Base-by-base conservation (phyloP, 2,797 vertebrate species). In the Adelosebastes latens region DNA sequence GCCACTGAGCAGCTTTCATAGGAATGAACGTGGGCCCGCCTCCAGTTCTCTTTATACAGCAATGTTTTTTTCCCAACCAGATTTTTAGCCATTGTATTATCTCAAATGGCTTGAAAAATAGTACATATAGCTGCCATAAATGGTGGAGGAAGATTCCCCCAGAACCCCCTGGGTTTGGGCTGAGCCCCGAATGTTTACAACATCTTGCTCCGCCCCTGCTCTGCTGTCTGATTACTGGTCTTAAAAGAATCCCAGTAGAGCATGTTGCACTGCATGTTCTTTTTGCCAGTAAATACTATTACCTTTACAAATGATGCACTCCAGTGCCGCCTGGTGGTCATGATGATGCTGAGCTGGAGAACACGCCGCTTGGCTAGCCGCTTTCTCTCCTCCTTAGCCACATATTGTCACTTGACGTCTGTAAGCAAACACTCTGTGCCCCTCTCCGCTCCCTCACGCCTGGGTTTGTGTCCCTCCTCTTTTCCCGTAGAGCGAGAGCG, bases 401-500 rank as follows among this genome's bases (percentile, higher is more conserved):
- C 61, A 76, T n/a, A 67, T 64, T 72, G 81, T 39, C 78, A 78
- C 68, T 64, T 70, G 32, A 81, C 13, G 36, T 72, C 64, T 72
- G 34, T 78, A 25, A 67, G 88, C 63, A 77, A 90, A 84, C 80
- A 55, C 85, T 69, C 68, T 84, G 55, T 83, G 74, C 83, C 89
- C 88, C 95, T 96, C 92, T 90, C 82, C 79, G 77, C 88, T 76
- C 84, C 89, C 85, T 91, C 55, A 92, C 53, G 74, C 89, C 84
- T 88, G 76, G 84, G 90, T 94, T 83, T 93, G 86, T 93, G 68
- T 94, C 94, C 95, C 96, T 94, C 96, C 94, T 97, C 95, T 94
- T 94, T 94, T 96, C 94, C 93, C 90, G 63, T 96, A 99, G 98
- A 99, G 97, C 88, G 97, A 98, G 94, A 95, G 95, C 79, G 94